A percentile compares a stretch with the other conserved stretches of the same genome.
phyloP scores from a whole-genome alignment of 2,888 invertebrate genomes.

The Hirtodrosophila histrioides region DNA sequence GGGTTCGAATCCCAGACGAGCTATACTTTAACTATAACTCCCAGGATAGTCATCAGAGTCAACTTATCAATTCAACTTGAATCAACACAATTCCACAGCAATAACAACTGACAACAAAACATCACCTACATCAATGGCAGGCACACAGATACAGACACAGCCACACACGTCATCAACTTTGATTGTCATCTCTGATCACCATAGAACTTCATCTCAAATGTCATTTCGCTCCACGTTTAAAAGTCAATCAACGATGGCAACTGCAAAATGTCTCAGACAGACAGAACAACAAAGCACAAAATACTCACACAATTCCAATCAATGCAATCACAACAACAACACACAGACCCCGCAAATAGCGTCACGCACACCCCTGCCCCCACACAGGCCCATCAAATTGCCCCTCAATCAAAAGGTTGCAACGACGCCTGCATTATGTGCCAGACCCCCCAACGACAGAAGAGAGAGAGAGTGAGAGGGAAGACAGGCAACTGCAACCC shows the following conservation, averaged over 20 bases:
- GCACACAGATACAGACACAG: slow-evolving; percentile 15
- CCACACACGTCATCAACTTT: slow-evolving; percentile 22
- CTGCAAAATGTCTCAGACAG: slow-evolving; percentile 34
- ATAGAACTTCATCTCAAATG: slow-evolving; percentile 26
- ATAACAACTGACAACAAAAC: slow-evolving; percentile 38
- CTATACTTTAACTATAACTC: too few relatives aligned
- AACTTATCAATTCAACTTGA: too few relatives aligned
- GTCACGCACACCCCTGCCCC: slow-evolving; percentile 10
- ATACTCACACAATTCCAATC: not conserved
- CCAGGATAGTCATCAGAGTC: too few relatives aligned
- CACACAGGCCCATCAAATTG: slow-evolving; percentile 23
- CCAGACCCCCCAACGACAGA: not conserved
- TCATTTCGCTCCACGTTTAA: slow-evolving; percentile 27
- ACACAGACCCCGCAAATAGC: slow-evolving; percentile 8
- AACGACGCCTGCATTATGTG: slow-evolving; percentile 36
- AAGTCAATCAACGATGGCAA: slow-evolving; percentile 30
- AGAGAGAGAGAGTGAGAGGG: not conserved
- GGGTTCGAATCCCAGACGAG: too few relatives aligned
- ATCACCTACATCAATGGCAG: slow-evolving; percentile 36
- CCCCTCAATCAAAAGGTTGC: slow-evolving; percentile 44
- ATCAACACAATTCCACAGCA: slow-evolving; percentile 22
- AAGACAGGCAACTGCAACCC: slow-evolving; percentile 10
- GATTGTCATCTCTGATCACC: slow-evolving; percentile 48
- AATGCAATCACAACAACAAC: slow-evolving; percentile 4
- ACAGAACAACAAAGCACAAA: slow-evolving; percentile 6